These are phyloP conservation scores for Temnothorax unifasciatus DNA, from an alignment of 2,888 invertebrate species.

Conservation along the genomic window DNA sequence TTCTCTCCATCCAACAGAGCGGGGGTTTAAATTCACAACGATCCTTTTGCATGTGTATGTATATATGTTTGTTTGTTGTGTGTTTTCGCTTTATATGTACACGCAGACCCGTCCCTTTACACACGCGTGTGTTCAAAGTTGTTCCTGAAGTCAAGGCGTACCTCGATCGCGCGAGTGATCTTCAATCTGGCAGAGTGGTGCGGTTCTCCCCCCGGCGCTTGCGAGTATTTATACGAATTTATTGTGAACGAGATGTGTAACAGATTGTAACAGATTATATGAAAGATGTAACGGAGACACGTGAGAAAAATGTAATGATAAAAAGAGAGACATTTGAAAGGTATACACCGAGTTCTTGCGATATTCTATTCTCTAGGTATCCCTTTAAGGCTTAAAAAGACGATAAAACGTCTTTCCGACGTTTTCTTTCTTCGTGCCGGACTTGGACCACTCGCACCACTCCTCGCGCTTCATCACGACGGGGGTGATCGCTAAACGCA, in stretches of 20 bases:
- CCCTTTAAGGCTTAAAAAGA: not conserved
- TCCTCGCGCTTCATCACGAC: constrained; percentile 23
- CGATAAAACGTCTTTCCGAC: not conserved
- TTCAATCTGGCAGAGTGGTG: constrained; percentile 9
- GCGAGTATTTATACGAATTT: not conserved
- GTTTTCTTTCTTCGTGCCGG: not conserved
- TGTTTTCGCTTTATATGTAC: constrained; percentile 18
- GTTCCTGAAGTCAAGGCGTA: constrained; percentile 6
- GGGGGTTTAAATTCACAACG: not conserved
- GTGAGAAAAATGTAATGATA: not conserved
- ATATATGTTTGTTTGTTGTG: not conserved
- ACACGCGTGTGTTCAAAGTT: constrained; percentile 18
- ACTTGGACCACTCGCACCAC: not conserved
- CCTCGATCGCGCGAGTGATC: constrained; percentile 8
- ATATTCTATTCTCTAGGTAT: not conserved
- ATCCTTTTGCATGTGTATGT: not conserved
- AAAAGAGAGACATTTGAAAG: not conserved
- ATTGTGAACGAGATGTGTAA: not conserved
- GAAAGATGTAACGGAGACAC: not conserved
- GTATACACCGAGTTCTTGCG: not conserved
- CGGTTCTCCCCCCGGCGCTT: not conserved
- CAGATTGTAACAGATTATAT: not conserved
- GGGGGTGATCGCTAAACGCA: constrained; percentile 20
- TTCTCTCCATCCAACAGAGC: constrained; percentile 14
- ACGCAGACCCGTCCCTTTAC: constrained; percentile 25